These are phyloP conservation scores for Heptranchias perlo DNA, from an alignment of 2,113 vertebrate species.

Conservation along the genomic window DNA sequence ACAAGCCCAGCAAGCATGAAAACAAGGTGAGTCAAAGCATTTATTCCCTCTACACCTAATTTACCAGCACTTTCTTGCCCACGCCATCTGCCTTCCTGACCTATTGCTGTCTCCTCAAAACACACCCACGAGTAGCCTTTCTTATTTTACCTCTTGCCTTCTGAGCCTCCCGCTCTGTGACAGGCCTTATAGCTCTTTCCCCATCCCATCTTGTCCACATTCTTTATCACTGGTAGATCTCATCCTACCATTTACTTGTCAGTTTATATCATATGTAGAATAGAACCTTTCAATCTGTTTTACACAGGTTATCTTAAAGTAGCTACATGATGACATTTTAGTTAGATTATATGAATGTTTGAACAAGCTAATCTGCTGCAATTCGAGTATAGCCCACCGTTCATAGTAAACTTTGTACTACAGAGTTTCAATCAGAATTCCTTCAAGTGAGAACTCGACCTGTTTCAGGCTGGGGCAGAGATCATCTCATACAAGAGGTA, in stretches of 20 bases:
- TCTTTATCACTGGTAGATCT: background rate
- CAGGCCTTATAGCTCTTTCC: background rate
- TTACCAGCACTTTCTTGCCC: background rate
- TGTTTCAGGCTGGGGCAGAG: background rate
- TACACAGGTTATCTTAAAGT: background rate
- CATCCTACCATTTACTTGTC: background rate
- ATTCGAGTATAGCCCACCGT: background rate
- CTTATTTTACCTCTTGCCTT: background rate
- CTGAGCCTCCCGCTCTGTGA: background rate
- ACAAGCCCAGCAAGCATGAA: background rate
- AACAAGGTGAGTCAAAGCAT: background rate
- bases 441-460: background rate
- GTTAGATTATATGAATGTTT: background rate
- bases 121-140: background rate
- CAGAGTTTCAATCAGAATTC: background rate
- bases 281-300: background rate
- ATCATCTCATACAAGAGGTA: background rate
- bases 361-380: background rate
- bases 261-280: background rate
- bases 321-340: background rate
- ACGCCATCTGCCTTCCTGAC: background rate
- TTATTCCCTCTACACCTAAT: background rate
- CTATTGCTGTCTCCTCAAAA: background rate
- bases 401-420: too few species aligned
- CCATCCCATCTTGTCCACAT: background rate